Evolutionary conservation across 2,113 vertebrate species (phyloP).

Genomic region (Pterophyllum scalare): DNA sequence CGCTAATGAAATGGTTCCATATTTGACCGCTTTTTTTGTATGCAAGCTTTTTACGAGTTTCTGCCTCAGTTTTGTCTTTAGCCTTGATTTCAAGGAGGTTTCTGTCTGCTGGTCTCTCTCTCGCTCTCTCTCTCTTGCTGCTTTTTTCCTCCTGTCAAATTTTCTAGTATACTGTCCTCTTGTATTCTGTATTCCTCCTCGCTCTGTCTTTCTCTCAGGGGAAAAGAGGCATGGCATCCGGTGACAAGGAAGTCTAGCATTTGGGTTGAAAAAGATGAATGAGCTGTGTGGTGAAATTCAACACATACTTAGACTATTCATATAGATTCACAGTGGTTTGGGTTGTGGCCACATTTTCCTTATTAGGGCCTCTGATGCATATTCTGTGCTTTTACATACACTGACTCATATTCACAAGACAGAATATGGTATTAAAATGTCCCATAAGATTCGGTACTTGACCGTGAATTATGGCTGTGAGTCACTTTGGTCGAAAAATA

Average conservation of each 20-base stretch:
- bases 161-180: neutral
- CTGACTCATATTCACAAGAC: slow-evolving; percentile 23
- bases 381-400: slow-evolving; percentile 24
- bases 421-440: slow-evolving; percentile 36
- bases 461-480: slow-evolving; percentile 26
- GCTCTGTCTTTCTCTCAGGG: slow-evolving; percentile 13
- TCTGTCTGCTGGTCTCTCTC: slow-evolving; percentile 5
- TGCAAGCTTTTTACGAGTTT: slow-evolving; percentile 16
- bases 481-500: slow-evolving; percentile 16
- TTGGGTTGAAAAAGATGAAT: slow-evolving; percentile 47
- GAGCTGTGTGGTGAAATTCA: slow-evolving; percentile 50
- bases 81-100: slow-evolving; percentile 7
- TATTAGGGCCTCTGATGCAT: slow-evolving; percentile 45
- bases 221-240: slow-evolving; percentile 54
- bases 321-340: slow-evolving; percentile 56
- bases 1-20: slow-evolving; percentile 77
- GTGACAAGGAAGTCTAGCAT: slow-evolving; percentile 45
- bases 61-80: slow-evolving; percentile 26
- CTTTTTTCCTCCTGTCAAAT: slow-evolving; percentile 26
- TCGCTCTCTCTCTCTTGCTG: slow-evolving; percentile 22
- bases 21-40: slow-evolving; percentile 47
- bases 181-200: neutral
- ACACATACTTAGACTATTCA: slow-evolving; percentile 46
- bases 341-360: slow-evolving; percentile 48
- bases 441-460: slow-evolving; percentile 18